These are phyloP conservation scores for Trissolcus basalis DNA, from an alignment of 1,140 invertebrate species.

Conservation along the genomic window DNA sequence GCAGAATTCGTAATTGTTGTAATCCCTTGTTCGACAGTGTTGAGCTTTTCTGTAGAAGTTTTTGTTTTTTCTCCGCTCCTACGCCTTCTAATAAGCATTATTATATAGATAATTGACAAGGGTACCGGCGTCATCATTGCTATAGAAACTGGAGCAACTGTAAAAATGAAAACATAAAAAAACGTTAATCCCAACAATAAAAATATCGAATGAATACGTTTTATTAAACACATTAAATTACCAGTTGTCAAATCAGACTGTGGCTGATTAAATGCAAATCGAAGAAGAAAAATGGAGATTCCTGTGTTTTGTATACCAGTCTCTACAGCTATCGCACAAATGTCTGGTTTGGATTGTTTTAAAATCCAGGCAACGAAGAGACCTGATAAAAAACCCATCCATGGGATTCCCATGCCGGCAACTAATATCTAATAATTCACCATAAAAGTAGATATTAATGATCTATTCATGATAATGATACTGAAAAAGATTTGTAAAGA, in stretches of 20 bases:
- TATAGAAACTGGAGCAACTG: conserved; percentile 83
- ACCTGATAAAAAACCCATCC: conserved; percentile 89
- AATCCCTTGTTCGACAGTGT: conserved; percentile 30
- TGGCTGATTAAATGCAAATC: conserved; percentile 83
- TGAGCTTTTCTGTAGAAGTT: conserved; percentile 54
- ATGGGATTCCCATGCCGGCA: conserved; percentile 90
- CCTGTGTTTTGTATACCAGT: conserved; percentile 97
- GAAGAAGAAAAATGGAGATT: conserved; percentile 90
- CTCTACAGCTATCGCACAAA: conserved; percentile 92
- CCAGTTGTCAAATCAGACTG: conserved; percentile 88
- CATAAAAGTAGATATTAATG: neutral
- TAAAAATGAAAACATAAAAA: neutral
- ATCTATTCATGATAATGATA: too few relatives aligned
- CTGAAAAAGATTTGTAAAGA: neutral
- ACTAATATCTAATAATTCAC: conserved; percentile 81
- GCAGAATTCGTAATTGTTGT: conserved; percentile 29
- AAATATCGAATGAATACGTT: too few relatives aligned
- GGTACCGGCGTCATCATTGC: conserved; percentile 96
- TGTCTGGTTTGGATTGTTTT: conserved; percentile 80
- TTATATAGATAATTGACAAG: conserved; percentile 79
- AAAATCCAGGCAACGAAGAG: conserved; percentile 79
- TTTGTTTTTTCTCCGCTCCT: conserved; percentile 55
- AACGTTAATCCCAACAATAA: too few relatives aligned
- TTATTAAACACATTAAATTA: too few relatives aligned
- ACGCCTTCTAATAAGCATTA: conserved; percentile 63